These are phyloP conservation scores for Echinarachnius parma DNA, from an alignment of 53 echinoderm and acorn worm species.

Conservation along the genomic window DNA sequence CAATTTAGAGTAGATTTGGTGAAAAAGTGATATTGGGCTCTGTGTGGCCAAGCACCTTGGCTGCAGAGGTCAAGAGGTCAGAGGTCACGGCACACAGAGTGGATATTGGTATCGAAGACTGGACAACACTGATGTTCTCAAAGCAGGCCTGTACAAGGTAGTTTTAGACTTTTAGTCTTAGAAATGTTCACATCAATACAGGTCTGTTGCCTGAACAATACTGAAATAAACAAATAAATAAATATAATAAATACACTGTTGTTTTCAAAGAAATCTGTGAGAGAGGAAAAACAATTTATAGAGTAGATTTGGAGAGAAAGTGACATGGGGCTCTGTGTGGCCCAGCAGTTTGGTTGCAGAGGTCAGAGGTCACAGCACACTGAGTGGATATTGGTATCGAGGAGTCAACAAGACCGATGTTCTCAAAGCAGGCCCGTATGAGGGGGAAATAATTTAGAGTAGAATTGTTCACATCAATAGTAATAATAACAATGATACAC, in stretches of 20 bases:
- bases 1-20: conserved; percentile 25
- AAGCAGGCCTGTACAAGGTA: conserved; percentile 64
- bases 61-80: conserved; percentile 62
- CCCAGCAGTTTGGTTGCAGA: no score
- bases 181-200: no score
- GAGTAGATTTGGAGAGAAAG: neutral
- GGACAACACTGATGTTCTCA: conserved; percentile 1
- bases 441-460: no score
- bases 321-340: no score
- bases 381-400: conserved; percentile 7
- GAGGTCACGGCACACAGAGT: conserved; percentile 54
- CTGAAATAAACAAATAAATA: no score
- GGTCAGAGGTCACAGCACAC: conserved; percentile 57
- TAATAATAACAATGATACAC: no score
- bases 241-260: no score
- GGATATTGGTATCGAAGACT: no score
- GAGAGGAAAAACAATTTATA: neutral
- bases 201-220: no score
- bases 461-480: no score
- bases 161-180: no score
- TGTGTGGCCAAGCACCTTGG: conserved; percentile 48
- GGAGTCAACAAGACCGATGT: neutral
- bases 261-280: no score
- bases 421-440: conserved; percentile 67
- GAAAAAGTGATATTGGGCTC: conserved; percentile 10